Conservation (phyloP, 2,113 vertebrate genomes). For the Chitala chitala region DNA sequence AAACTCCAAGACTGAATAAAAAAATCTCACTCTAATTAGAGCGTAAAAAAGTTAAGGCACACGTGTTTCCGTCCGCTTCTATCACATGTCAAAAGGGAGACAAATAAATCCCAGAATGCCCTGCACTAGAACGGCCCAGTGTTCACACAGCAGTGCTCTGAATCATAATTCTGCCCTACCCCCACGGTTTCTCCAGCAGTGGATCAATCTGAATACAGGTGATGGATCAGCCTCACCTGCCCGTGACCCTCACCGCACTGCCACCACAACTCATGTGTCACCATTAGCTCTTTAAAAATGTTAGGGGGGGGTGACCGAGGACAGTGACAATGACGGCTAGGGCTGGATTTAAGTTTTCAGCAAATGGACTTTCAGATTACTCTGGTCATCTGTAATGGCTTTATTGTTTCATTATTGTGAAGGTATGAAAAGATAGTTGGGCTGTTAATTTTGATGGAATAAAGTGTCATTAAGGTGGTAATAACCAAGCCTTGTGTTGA, state of each 20-base stretch:
- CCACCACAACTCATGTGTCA: constrained; percentile 9
- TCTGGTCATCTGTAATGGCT: not conserved
- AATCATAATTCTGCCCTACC: not conserved
- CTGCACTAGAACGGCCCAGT: not conserved
- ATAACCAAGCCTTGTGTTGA: not conserved
- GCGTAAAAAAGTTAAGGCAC: too few species aligned
- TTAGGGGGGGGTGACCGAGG: not conserved
- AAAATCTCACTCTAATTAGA: too few species aligned
- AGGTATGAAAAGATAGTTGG: not conserved
- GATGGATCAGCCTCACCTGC: constrained; percentile 20
- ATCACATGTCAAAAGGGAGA: not conserved
- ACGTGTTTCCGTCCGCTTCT: too few species aligned
- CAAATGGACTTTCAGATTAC: constrained; percentile 1
- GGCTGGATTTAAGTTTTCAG: not conserved
- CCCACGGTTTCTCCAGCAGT: not conserved
- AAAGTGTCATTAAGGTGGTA: constrained; percentile 18
- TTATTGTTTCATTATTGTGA: constrained; percentile 10
- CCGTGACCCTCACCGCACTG: not conserved
- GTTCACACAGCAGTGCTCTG: not conserved
- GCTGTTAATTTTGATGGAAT: constrained; percentile 5
- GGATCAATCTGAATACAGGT: constrained; percentile 15
- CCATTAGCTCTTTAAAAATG: constrained; percentile 11
- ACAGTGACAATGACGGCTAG: constrained; percentile 5
- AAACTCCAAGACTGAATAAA: not conserved
- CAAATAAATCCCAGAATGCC: not conserved